Conservation (phyloP, 2,113 vertebrate genomes). For the Phaethornis superciliosus region DNA sequence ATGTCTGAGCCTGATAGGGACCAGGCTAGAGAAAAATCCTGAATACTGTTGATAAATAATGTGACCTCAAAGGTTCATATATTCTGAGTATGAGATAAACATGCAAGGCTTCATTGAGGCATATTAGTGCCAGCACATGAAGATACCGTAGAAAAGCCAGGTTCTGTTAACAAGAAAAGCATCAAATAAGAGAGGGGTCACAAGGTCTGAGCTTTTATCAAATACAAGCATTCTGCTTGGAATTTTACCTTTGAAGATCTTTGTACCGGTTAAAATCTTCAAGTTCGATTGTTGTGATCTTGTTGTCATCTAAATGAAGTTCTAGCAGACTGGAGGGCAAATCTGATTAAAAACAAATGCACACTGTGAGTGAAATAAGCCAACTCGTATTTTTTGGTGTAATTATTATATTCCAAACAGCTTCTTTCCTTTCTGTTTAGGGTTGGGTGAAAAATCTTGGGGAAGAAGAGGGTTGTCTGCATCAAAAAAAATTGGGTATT, state of each 20-base stretch:
- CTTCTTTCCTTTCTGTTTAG: background rate
- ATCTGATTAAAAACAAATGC: constrained; percentile 58
- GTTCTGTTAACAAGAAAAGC: background rate
- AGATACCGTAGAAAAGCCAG: background rate
- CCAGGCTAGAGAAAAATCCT: background rate
- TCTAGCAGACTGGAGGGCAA: constrained; percentile 89
- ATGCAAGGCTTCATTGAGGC: background rate
- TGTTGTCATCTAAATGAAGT: constrained; percentile 93
- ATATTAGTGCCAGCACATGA: no score
- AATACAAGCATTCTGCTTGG: background rate
- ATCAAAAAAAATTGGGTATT: background rate
- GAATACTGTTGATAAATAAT: background rate
- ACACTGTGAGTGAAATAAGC: background rate
- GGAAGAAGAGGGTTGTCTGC: background rate
- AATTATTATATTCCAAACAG: background rate
- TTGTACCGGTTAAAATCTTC: constrained; percentile 94
- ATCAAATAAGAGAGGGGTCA: background rate
- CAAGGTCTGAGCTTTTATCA: background rate
- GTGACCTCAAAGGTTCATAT: background rate
- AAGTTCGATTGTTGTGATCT: constrained; percentile 88
- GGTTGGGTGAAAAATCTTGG: background rate
- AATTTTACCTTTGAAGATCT: constrained; percentile 88
- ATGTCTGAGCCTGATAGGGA: background rate
- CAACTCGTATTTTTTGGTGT: background rate
- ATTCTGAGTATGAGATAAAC: background rate